Evolutionary conservation across 1,140 invertebrate species (phyloP).

Genomic region (Planococcus citri): DNA sequence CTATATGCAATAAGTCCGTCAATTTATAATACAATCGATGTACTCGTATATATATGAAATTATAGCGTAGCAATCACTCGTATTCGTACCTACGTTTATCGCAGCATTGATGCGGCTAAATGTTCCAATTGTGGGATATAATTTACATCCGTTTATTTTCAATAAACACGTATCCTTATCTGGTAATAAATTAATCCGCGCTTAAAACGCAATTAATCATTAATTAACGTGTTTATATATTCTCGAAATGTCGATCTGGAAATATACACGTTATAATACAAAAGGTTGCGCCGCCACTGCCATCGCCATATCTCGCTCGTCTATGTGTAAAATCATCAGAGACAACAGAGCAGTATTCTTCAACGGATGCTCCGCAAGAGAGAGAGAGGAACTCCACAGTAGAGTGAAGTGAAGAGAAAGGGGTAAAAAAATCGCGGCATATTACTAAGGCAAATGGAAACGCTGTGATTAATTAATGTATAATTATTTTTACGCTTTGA

Average conservation of each 20-base stretch:
- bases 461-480: background rate
- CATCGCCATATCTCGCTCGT: no score
- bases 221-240: conserved; percentile 8
- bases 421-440: no score
- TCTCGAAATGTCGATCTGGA: background rate
- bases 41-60: background rate
- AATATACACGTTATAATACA: background rate
- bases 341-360: no score
- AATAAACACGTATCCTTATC: conserved; percentile 7
- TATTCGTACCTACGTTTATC: background rate
- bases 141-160: conserved; percentile 6
- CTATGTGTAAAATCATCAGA: no score
- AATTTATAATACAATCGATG: no score
- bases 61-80: background rate
- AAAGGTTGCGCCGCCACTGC: no score
- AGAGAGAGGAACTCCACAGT: no score
- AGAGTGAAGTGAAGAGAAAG: no score
- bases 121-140: background rate
- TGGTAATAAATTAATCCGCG: conserved; percentile 1
- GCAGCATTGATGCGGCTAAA: background rate
- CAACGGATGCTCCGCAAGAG: no score
- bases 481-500: conserved; percentile 8
- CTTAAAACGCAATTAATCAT: conserved; percentile 7
- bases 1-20: no score
- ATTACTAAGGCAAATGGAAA: background rate